A percentile compares a stretch with the other conserved stretches of the same genome.
These are phyloP conservation scores for Ostrea denselamellosa DNA, from an alignment of 1,140 invertebrate genomes.

Conservation along the genomic window DNA sequence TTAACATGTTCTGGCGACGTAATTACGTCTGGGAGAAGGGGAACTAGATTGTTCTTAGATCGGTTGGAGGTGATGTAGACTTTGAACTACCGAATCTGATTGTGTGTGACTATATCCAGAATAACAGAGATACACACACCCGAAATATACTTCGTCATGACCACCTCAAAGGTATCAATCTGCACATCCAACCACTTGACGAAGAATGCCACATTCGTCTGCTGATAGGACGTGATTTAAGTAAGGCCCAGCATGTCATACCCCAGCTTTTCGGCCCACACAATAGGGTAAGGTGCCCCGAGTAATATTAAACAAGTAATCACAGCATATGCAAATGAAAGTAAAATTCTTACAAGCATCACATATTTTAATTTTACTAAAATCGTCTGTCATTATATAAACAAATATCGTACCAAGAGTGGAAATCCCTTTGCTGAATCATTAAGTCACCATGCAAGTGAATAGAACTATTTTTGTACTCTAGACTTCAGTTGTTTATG, in stretches of 20 bases:
- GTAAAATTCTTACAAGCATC: too few relatives aligned
- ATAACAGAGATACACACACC: constrained; percentile 30
- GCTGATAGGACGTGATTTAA: constrained; percentile 36
- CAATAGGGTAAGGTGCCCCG: too few relatives aligned
- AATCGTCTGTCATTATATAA: too few relatives aligned
- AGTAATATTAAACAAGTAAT: too few relatives aligned
- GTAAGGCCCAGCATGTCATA: constrained; percentile 45
- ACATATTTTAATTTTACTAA: too few relatives aligned
- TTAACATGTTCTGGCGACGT: constrained; percentile 50
- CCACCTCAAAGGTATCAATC: not conserved
- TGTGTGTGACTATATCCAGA: constrained; percentile 35
- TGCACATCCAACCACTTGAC: not conserved
- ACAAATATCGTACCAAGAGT: too few relatives aligned
- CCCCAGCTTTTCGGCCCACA: constrained; percentile 39
- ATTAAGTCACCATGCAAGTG: too few relatives aligned
- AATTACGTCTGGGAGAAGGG: not conserved
- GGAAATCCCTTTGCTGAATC: too few relatives aligned
- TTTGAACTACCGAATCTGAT: constrained; percentile 40
- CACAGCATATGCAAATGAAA: too few relatives aligned
- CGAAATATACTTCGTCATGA: not conserved
- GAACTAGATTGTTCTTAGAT: constrained; percentile 3
- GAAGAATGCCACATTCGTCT: constrained; percentile 30
- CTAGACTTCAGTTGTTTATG: too few relatives aligned
- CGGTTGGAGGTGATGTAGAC: not conserved
- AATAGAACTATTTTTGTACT: too few relatives aligned